These are phyloP conservation scores for Athalia circularis DNA, from an alignment of 2,888 invertebrate genomes.

Conservation along the genomic window DNA sequence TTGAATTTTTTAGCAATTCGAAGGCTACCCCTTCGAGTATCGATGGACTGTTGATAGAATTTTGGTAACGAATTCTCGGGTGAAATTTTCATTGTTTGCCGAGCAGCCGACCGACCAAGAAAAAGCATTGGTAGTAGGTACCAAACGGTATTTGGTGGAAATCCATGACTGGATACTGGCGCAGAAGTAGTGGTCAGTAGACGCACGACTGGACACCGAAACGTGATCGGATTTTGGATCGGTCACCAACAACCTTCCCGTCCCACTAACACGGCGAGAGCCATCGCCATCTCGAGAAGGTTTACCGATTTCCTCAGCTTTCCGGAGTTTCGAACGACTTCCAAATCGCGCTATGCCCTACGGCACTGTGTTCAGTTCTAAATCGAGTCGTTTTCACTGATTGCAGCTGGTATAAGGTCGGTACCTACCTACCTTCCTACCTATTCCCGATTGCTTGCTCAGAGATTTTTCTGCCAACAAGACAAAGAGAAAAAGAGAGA, in stretches of 20 bases:
- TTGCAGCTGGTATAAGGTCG: not conserved
- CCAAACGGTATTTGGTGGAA: no score
- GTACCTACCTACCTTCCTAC: not conserved
- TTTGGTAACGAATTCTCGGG: slow-evolving; percentile 4
- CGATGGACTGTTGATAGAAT: not conserved
- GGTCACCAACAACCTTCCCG: no score
- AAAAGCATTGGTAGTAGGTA: not conserved
- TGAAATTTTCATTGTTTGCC: slow-evolving; percentile 7
- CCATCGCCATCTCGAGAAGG: not conserved
- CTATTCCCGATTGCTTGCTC: not conserved
- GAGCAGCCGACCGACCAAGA: not conserved
- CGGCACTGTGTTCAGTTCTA: not conserved
- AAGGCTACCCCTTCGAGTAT: not conserved
- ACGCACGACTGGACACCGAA: slow-evolving; percentile 37
- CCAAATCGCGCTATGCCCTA: slow-evolving; percentile 34
- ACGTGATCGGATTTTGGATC: slow-evolving; percentile 33
- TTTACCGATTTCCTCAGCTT: slow-evolving; percentile 22
- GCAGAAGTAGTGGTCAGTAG: slow-evolving; percentile 5
- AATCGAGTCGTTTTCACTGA: slow-evolving; percentile 42
- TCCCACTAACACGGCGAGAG: no score
- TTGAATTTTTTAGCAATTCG: no score
- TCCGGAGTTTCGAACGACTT: slow-evolving; percentile 34
- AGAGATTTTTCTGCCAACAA: no score
- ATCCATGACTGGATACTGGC: no score
- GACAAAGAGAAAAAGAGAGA: no score